These are phyloP conservation scores for Chaetodon trifasciatus DNA, from an alignment of 2,797 vertebrate species.

Conservation along the genomic window DNA sequence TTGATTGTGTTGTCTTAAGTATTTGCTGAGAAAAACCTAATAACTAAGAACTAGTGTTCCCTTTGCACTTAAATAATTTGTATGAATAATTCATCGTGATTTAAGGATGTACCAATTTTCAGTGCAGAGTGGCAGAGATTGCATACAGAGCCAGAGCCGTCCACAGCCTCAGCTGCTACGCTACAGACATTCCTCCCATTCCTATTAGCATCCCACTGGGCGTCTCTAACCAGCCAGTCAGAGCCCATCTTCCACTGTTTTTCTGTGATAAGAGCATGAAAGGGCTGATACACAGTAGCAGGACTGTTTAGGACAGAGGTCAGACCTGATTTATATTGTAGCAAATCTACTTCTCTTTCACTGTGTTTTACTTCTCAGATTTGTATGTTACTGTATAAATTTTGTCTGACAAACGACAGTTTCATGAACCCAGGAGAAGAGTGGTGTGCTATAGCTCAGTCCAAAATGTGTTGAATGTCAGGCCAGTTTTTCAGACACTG, in stretches of 20 bases:
- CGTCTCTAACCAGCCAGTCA: constrained; percentile 51
- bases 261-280: constrained; percentile 77
- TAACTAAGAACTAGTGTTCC: not conserved
- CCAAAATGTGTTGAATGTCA: constrained; percentile 35
- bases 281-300: constrained; percentile 56
- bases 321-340: constrained; percentile 50
- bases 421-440: constrained; percentile 28
- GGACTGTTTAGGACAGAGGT: constrained; percentile 73
- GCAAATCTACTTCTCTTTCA: constrained; percentile 6
- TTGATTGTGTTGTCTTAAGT: constrained; percentile 2
- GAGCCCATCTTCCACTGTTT: constrained; percentile 63
- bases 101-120: constrained; percentile 1
- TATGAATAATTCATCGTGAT: constrained; percentile 8
- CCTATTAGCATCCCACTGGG: constrained; percentile 67
- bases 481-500: constrained; percentile 28
- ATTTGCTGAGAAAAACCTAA: not conserved
- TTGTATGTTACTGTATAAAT: constrained; percentile 19
- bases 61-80: not conserved
- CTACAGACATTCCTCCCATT: constrained; percentile 78
- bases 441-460: constrained; percentile 7
- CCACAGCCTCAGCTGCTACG: constrained; percentile 59
- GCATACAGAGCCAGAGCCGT: constrained; percentile 18
- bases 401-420: constrained; percentile 11
- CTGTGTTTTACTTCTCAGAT: constrained; percentile 21
- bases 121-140: constrained; percentile 8